A percentile compares a stretch with the other conserved stretches of the same genome.
These are phyloP conservation scores for Ancistrus triradiatus DNA, from an alignment of 2,113 vertebrate species.

Conservation along the genomic window DNA sequence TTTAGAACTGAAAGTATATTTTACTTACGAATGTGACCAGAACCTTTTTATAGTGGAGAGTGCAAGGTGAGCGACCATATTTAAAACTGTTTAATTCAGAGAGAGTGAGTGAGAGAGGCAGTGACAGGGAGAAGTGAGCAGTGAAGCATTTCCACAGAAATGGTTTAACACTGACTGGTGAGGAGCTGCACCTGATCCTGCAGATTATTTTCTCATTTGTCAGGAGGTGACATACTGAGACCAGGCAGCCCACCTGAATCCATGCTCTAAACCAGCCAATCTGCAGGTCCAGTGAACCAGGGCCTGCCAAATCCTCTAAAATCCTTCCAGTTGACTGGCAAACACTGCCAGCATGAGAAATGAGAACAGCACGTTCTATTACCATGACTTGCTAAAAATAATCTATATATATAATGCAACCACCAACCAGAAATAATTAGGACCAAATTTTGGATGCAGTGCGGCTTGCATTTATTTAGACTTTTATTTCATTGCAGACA, in stretches of 20 bases:
- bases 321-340: too few species aligned
- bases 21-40: too few species aligned
- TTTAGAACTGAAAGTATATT: too few species aligned
- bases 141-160: slow-evolving; percentile 43
- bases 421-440: too few species aligned
- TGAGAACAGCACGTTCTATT: too few species aligned
- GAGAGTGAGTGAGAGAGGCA: background rate
- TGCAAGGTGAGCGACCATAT: too few species aligned
- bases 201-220: slow-evolving; percentile 55
- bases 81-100: background rate
- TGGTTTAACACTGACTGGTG: slow-evolving; percentile 35
- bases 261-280: background rate
- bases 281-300: slow-evolving; percentile 10
- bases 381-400: too few species aligned
- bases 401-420: too few species aligned
- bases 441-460: too few species aligned
- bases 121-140: slow-evolving; percentile 10
- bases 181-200: slow-evolving; percentile 30
- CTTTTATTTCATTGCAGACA: too few species aligned
- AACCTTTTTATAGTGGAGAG: background rate
- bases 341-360: background rate
- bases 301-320: slow-evolving; percentile 20
- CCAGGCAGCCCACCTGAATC: slow-evolving; percentile 25
- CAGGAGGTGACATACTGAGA: slow-evolving; percentile 25
- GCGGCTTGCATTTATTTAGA: too few species aligned